Base-by-base conservation (phyloP, 2,888 invertebrate genomes). In the Mythimna ferrago region DNA sequence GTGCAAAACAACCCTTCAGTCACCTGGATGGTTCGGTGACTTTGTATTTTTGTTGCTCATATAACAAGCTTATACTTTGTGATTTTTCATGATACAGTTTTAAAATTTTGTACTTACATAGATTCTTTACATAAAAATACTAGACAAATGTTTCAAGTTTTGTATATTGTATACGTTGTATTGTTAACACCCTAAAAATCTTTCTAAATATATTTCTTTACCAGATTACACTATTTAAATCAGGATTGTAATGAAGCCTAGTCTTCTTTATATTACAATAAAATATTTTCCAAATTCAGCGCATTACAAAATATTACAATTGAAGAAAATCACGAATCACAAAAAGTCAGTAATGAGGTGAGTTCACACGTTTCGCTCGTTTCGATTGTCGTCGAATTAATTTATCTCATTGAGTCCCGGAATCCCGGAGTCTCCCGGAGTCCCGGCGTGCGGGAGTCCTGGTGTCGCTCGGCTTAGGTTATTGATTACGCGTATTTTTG, bases 401-500 rank as follows among this genome's bases (percentile, higher is more conserved):
- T 85, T 84, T 79, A 80, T 82, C 80, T 67, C 69, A 56, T 61
- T n/a, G 44, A 64, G 53, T 58, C 57, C n/a, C 58, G 63, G 58
- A 32, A 9, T 60, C 51, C 48, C 53, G 38, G 38, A 16, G 19
- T 48, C 32, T 57, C 66, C 38, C 51, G 10, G 56, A 41, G 38
- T 56, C 57, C 44, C 58, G 60, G 38, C 5, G 51, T 19, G 51
- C 6, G 19, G 26, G 35, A 53, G 19, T 66, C 75, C 70, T 60
- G 70, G 67, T 81, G 67, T 62, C 67, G 38, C 66, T 9, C 38
- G 38, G 63, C n/a, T 78, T 21, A 48, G 10, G 1, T 54, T 85
- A 85, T 84, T 76, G 84, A 85, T 85, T 80, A 69, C 62, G 58
- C 66, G 32, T 71, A 68, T 83, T 80, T 73, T 64, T 76, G 54